Evolutionary conservation across 2,113 vertebrate genomes (phyloP), one percentile per base, ranked within the genome.

Genomic region (Apeltes quadracus): DNA sequence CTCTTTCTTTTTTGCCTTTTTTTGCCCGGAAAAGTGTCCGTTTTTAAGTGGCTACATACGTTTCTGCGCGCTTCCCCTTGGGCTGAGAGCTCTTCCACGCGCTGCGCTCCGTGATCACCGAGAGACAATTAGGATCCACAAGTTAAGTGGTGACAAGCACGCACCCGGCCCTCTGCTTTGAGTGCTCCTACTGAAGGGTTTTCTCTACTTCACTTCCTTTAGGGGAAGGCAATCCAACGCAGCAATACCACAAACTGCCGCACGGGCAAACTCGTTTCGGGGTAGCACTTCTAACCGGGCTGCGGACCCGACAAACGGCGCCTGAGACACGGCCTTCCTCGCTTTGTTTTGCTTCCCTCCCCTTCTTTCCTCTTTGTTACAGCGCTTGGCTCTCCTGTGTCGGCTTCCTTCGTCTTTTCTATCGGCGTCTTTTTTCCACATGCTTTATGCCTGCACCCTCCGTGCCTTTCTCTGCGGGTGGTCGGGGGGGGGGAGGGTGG

Each of bases 391-490:
- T 54, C 41, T 64, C 68, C 53, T 41, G 22, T 58, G 27, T 75
- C 8, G 16, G 18, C 57, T 65, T 50, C 25, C 16, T 36, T 15
- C 16, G 6, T n/a, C 41, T 38, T 29, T 39, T 50, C 11, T 25
- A 23, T 56, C 2, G 1, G 18, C 38, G 29, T 62, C 56, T 46
- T 34, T 38, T 48, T 11, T 34, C 50, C 18, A 0, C 39, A 41
- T 11, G 55, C 48, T 34, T 14, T 8, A 13, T 34, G 32, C 32
- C 32, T 34, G 32, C 74, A 58, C 18, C n/a, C 18, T 48, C 44
- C 10, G 23, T 72, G 53, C 18, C 54, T 58, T 69, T 51, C 74
- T 85, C 63, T 56, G 65, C 69, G 74, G 71, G 79, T 64, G 63
- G 76, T 2, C 2, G 29, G 29, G 29, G 29, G 29, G 29, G 29